These are phyloP conservation scores for Leptinotarsa rubiginosa DNA, from an alignment of 2,888 invertebrate species.

Conservation along the genomic window DNA sequence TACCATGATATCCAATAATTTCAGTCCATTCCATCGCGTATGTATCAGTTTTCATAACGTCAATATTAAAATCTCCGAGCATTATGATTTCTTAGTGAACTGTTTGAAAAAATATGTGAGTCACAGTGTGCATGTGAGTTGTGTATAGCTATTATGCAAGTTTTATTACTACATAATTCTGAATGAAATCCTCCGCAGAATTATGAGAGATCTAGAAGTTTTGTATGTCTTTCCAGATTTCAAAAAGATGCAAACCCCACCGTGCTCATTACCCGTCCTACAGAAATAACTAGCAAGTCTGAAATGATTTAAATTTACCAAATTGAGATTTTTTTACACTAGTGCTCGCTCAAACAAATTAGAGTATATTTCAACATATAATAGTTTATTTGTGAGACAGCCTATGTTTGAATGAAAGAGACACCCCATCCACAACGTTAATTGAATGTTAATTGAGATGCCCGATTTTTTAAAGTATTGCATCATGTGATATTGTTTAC, in stretches of 20 bases:
- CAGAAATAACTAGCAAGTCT: conserved; percentile 11
- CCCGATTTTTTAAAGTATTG: background rate
- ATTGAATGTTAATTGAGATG: background rate
- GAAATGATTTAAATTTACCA: conserved; percentile 5
- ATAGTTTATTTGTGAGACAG: conserved; percentile 6
- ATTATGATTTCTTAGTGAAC: conserved; percentile 5
- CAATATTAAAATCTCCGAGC: conserved; percentile 7
- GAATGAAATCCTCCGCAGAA: conserved; percentile 18
- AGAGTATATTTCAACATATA: conserved; percentile 11
- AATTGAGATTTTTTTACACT: background rate
- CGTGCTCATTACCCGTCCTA: background rate
- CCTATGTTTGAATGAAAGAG: conserved; percentile 6
- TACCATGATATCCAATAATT: background rate
- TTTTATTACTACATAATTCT: conserved; percentile 4
- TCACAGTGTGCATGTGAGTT: conserved; percentile 3
- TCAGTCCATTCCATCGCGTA: background rate
- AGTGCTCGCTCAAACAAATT: conserved; percentile 23
- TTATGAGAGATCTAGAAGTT: conserved; percentile 14
- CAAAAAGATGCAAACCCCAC: conserved; percentile 12
- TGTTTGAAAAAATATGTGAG: background rate
- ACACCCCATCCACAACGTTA: conserved; percentile 12
- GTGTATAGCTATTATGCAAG: background rate
- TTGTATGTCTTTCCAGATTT: background rate
- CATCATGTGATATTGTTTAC: background rate
- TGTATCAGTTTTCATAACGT: background rate